Evolutionary conservation across 2,113 vertebrate species (phyloP), one percentile per base, ranked within the genome.

Genomic region (Dunckerocampus dactyliophorus): DNA sequence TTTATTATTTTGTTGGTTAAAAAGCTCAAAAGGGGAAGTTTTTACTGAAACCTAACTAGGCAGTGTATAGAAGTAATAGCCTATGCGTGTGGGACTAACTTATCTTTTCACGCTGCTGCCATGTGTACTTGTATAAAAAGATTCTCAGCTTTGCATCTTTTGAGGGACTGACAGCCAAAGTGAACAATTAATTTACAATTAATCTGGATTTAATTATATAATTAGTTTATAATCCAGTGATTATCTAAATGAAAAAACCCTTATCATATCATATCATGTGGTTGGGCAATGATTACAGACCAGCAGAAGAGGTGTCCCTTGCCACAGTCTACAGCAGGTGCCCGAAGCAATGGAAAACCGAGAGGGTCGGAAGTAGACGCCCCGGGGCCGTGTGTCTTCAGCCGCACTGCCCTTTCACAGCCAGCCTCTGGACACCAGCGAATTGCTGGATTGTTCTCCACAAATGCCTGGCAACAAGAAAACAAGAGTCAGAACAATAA

Each of bases 241-340:
- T 24, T 51, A 51, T 28, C 21, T 13, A 28, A 28, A 51, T 21
- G 20, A 50, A n/a, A 47, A 49, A 11, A 1, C 10, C 48, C 4
- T 50, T 20, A 50, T 51, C 14, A 2, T 28, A 24, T 24, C 19
- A 56, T 47, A 34, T 10, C 10, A 10, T 47, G 21, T 1, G 10
- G 15, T 21, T 6, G 63, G 10, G 8, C 6, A 46, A 15, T 65
- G 4, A 56, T 42, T 47, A 92, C 95, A 91, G 67, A 99, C 97
- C 97, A 99, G 87, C 97, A 99, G 83, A 99, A 99, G 48, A 98
- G 93, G 81, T 99, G 97, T 60, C 95, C 94, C 85, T 95, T 98
- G 13, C 97, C 97, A 84, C 97, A 99, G 37, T 99, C 96, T 53
- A 99, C 97, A 49, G 97, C 97, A 57, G 97, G 97, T 7, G 96